Percentiles rank a stretch among this genome's conserved stretches.
Evolutionary conservation across 2,888 invertebrate genomes (phyloP).

Genomic region (Trachelus tabidus): DNA sequence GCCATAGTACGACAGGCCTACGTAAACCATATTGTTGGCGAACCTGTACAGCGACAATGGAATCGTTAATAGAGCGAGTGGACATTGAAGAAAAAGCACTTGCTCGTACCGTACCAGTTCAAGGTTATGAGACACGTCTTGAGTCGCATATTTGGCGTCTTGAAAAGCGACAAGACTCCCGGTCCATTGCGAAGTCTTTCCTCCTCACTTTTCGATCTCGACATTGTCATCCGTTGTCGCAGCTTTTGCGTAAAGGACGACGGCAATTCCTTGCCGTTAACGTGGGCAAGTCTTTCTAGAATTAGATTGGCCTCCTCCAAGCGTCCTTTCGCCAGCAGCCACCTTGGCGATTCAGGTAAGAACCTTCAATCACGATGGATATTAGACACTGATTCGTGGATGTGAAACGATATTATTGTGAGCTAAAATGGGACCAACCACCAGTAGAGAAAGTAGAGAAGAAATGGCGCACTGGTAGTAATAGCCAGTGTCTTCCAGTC

Average conservation of each 20-base stretch:
- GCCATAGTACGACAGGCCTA: slow-evolving; percentile 91
- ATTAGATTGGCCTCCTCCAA: slow-evolving; percentile 85
- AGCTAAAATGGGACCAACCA: slow-evolving; percentile 66
- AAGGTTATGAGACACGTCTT: slow-evolving; percentile 88
- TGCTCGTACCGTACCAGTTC: slow-evolving; percentile 73
- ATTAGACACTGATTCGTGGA: background rate
- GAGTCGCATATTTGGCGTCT: slow-evolving; percentile 88
- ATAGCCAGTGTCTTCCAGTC: slow-evolving; percentile 87
- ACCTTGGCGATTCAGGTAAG: slow-evolving; percentile 90
- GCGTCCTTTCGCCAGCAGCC: slow-evolving; percentile 86
- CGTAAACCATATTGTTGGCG: slow-evolving; percentile 92
- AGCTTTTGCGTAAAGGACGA: slow-evolving; percentile 78
- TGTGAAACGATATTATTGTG: background rate
- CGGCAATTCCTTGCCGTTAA: slow-evolving; percentile 83
- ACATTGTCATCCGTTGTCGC: slow-evolving; percentile 77
- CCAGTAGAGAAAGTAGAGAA: slow-evolving; percentile 86
- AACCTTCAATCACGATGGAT: slow-evolving; percentile 67
- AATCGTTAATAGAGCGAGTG: too few species aligned
- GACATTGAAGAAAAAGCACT: too few species aligned
- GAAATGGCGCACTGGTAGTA: slow-evolving; percentile 87
- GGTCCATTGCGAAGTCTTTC: slow-evolving; percentile 63
- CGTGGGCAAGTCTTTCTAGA: slow-evolving; percentile 79
- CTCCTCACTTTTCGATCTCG: slow-evolving; percentile 69
- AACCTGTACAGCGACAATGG: slow-evolving; percentile 68
- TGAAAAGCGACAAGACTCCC: slow-evolving; percentile 76